Conservation (phyloP, 2,113 vertebrate species). For the Oryzias celebensis region DNA sequence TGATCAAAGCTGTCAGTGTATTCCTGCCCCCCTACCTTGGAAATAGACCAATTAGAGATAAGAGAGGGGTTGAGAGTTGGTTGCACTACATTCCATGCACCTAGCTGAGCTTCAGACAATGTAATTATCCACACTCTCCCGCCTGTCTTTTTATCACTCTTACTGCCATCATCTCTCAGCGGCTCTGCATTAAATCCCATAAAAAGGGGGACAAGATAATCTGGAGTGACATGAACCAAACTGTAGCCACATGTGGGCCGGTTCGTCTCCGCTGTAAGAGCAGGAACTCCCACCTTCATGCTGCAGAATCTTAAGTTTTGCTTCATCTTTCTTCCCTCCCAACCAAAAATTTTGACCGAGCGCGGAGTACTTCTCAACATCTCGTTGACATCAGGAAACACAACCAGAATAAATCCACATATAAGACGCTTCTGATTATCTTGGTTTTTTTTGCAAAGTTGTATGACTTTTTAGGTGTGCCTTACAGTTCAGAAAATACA, state of each 20-base stretch:
- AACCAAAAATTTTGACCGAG: neutral
- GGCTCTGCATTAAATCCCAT: conserved; percentile 57
- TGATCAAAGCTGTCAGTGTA: conserved; percentile 68
- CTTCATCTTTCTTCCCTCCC: conserved; percentile 32
- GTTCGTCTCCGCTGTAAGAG: conserved; percentile 22
- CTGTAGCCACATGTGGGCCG: conserved; percentile 50
- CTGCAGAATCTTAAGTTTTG: too few species aligned
- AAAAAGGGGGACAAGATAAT: conserved; percentile 50
- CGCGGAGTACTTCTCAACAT: too few species aligned
- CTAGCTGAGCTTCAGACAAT: conserved; percentile 62
- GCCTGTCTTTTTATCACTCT: conserved; percentile 55
- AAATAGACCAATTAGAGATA: conserved; percentile 67
- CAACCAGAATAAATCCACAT: too few species aligned
- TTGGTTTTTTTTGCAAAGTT: too few species aligned
- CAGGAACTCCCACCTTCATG: conserved; percentile 20
- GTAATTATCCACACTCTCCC: conserved; percentile 69
- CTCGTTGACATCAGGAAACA: too few species aligned
- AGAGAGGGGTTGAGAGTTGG: conserved; percentile 38
- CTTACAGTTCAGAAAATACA: too few species aligned
- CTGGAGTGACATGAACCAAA: conserved; percentile 43
- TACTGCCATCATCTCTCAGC: conserved; percentile 55
- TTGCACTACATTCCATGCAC: conserved; percentile 43
- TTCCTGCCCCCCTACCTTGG: conserved; percentile 64
- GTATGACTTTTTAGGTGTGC: too few species aligned
- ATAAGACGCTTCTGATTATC: too few species aligned